Evolutionary conservation across 2,113 vertebrate genomes (phyloP), one percentile per base, ranked within the genome.

Genomic region (Lamprologus sp.): DNA sequence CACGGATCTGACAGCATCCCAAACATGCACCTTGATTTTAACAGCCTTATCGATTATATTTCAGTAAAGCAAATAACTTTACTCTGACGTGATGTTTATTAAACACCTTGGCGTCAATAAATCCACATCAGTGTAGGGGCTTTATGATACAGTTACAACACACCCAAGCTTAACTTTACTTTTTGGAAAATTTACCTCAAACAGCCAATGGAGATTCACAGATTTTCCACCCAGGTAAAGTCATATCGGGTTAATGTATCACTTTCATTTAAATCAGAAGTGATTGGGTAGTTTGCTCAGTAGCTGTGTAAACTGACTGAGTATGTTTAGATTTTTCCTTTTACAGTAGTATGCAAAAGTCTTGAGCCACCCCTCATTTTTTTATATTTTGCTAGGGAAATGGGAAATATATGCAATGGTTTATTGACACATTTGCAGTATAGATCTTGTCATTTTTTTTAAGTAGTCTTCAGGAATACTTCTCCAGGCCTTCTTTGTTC

Each of bases 21-120:
- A 86, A 87, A 88, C 53, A n/a, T 8, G 51, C 23, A 35, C 40
- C 68, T 58, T 85, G 11, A 90, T 88, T 90, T 60, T 77, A 88
- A 87, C 82, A 83, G 77, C 68, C 55, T 56, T 60, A 86, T 88
- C 70, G 77, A 88, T 90, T 82, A 58, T 33, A 54, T 80, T 85
- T 84, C 45, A 84, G 90, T 91, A 31, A 87, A 23, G 40, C 7
- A 5, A 75, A 75, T 63, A 11, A 26, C 68, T 45, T 54, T 13
- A 40, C 12, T 84, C 10, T 40, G 31, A 81, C 26, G 31, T 81
- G 23, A 79, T 85, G 60, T 83, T 89, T 82, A 77, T 85, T 65
- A 35, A 89, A 70, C 47, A 81, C 56, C 21, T 65, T 53, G 23
- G 53, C 26, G n/a, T 83, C 55, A 79, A 90, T 40, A 73, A 53